Evolutionary conservation across 2,888 invertebrate genomes (phyloP).

Genomic region (Synanthedon andrenaeformis): DNA sequence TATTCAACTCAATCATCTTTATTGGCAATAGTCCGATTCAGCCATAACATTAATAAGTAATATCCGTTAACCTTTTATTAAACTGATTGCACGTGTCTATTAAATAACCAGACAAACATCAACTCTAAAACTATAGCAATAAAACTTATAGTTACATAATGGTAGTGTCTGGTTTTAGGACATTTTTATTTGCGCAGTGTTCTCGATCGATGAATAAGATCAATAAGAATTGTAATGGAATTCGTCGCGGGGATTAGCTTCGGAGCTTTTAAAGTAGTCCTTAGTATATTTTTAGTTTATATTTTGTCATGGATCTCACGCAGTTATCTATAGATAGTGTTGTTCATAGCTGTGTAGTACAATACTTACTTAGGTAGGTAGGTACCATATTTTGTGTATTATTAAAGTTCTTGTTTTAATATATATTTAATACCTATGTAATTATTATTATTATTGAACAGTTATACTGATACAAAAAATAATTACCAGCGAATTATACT

Average conservation of each 20-base stretch:
- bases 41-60: slow-evolving; percentile 58
- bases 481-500: too few relatives aligned
- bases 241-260: slow-evolving; percentile 35
- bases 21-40: slow-evolving; percentile 56
- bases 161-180: slow-evolving; percentile 7
- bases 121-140: slow-evolving; percentile 9
- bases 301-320: neutral
- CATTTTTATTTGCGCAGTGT: slow-evolving; percentile 5
- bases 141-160: slow-evolving; percentile 5
- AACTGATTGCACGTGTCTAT: slow-evolving; percentile 46
- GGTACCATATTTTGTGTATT: too few relatives aligned
- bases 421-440: too few relatives aligned
- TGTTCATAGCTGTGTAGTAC: too few relatives aligned
- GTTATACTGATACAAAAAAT: too few relatives aligned
- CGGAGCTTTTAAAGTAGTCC: neutral
- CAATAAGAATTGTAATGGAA: slow-evolving; percentile 29
- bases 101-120: slow-evolving; percentile 9
- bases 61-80: slow-evolving; percentile 56
- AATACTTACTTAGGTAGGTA: too few relatives aligned
- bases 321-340: too few relatives aligned
- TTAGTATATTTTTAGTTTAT: slow-evolving; percentile 5
- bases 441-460: too few relatives aligned
- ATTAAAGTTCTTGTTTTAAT: too few relatives aligned
- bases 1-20: slow-evolving; percentile 39
- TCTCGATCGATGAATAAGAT: slow-evolving; percentile 46